Evolutionary conservation across 1,140 invertebrate species (phyloP).

Genomic region (Drosophila ambigua): DNA sequence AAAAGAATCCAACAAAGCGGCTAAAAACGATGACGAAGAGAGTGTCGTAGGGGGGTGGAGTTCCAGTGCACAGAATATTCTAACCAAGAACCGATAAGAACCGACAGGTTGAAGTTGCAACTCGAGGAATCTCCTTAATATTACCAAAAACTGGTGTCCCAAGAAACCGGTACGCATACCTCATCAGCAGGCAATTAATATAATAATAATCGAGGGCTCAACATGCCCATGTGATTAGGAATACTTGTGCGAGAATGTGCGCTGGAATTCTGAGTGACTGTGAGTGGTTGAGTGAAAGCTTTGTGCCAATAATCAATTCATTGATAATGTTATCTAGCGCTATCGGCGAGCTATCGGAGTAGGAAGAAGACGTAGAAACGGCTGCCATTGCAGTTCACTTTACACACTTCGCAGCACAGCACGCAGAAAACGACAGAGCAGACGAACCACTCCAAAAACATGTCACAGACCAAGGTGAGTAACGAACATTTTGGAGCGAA

Average conservation of each 20-base stretch:
- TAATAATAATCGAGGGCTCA: neutral
- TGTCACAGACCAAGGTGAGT: slow-evolving; percentile 44
- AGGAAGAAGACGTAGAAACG: neutral
- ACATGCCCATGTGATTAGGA: neutral
- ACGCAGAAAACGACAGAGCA: slow-evolving; percentile 9
- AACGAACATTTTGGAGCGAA: slow-evolving; percentile 9
- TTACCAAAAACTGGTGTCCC: too few species aligned
- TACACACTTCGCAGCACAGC: slow-evolving; percentile 24
- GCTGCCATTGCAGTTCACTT: slow-evolving; percentile 25
- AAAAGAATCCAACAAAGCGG: too few species aligned
- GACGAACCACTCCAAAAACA: slow-evolving; percentile 18
- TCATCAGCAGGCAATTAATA: neutral
- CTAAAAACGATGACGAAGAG: too few species aligned
- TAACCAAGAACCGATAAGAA: too few species aligned
- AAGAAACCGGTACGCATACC: too few species aligned
- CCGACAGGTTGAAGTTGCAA: too few species aligned
- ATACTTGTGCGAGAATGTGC: neutral
- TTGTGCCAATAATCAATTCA: slow-evolving; percentile 44
- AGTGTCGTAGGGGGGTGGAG: too few species aligned
- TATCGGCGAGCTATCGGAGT: slow-evolving; percentile 15
- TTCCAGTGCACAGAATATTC: too few species aligned
- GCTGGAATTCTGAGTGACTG: slow-evolving; percentile 3
- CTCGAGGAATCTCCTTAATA: too few species aligned
- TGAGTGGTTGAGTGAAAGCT: slow-evolving; percentile 46
- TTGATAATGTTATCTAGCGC: slow-evolving; percentile 66